Conservation (phyloP, 2,797 vertebrate genomes). For the Aphelocoma californica region DNA sequence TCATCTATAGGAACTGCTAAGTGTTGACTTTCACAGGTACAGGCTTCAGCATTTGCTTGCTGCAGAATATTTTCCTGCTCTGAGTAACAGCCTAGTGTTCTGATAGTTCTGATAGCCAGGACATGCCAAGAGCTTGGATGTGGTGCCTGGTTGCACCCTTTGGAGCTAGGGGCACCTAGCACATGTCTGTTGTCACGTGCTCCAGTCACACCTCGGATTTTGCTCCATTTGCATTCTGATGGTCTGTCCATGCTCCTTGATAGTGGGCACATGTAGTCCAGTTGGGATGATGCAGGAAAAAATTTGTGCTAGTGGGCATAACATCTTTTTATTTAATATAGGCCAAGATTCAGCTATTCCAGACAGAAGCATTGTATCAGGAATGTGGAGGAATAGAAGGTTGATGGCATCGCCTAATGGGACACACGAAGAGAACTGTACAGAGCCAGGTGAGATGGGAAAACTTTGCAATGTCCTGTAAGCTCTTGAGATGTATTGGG, state of each 20-base stretch:
- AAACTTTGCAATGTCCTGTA: not conserved
- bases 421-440: conserved; percentile 74
- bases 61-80: not conserved
- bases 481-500: not conserved
- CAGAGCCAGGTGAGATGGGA: conserved; percentile 74
- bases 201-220: not conserved
- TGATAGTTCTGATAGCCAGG: not conserved
- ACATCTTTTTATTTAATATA: conserved; percentile 37
- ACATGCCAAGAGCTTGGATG: not conserved
- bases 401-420: conserved; percentile 75
- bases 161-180: not conserved
- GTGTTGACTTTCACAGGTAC: conserved; percentile 15
- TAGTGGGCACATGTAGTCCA: not conserved
- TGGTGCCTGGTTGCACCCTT: not conserved
- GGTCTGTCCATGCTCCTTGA: not conserved
- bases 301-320: not conserved
- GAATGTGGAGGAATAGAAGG: conserved; percentile 74
- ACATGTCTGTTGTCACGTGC: accelerated
- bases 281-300: not conserved
- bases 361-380: conserved; percentile 34
- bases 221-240: accelerated
- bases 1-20: not conserved
- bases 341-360: conserved; percentile 56
- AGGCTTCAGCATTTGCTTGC: not conserved
- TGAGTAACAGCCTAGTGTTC: not conserved